phyloP scores from a whole-genome alignment of 2,113 vertebrate genomes.

The Notothenia coriiceps region DNA sequence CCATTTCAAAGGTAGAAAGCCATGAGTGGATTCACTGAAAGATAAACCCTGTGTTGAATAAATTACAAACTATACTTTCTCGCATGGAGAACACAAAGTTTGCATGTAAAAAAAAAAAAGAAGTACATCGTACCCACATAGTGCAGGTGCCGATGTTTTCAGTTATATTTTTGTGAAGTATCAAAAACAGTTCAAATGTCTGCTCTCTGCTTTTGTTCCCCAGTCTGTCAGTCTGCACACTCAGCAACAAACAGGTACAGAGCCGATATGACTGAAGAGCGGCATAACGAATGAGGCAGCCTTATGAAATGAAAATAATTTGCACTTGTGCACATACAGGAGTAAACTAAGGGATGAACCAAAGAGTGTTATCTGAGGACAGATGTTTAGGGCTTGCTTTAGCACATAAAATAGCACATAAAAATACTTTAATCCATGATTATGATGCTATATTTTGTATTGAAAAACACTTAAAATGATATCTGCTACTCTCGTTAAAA shows the following conservation, averaged over 20 bases:
- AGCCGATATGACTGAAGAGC: conserved; percentile 38
- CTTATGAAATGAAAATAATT: conserved; percentile 40
- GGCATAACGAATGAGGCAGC: conserved; percentile 30
- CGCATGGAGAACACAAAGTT: too few species aligned
- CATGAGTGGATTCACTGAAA: conserved; percentile 38
- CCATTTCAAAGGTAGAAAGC: conserved; percentile 65
- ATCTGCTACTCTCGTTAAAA: not conserved
- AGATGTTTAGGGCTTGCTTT: conserved; percentile 27
- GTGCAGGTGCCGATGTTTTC: conserved; percentile 14
- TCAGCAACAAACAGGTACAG: conserved; percentile 9
- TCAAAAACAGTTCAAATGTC: conserved; percentile 14
- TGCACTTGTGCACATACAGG: conserved; percentile 31
- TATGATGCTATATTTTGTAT: too few species aligned
- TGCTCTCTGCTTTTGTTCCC: conserved; percentile 27
- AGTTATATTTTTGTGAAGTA: conserved; percentile 19
- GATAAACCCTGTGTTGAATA: conserved; percentile 54
- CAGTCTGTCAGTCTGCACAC: not conserved
- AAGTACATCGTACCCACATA: conserved; percentile 1
- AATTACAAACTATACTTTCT: conserved; percentile 36
- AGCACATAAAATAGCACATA: not conserved
- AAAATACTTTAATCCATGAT: not conserved
- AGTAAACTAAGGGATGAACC: conserved; percentile 8
- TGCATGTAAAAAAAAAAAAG: not conserved
- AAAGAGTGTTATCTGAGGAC: conserved; percentile 14
- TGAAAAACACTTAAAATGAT: not conserved